Evolutionary conservation across 1,140 invertebrate genomes (phyloP).

Genomic region (Capitella teleta): DNA sequence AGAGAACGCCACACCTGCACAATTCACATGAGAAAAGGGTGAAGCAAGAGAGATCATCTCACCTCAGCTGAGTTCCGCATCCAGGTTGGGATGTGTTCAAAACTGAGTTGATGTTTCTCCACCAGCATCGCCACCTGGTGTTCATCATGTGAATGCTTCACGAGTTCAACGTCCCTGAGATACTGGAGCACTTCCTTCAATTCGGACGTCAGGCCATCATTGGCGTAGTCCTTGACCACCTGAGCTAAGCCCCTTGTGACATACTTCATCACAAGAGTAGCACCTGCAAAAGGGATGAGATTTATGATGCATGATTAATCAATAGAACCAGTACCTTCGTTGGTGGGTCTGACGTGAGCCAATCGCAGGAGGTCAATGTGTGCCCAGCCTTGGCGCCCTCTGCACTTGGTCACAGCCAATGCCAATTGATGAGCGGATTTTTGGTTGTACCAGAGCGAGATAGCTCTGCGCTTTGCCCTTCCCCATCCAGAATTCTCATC

Average conservation of each 20-base stretch:
- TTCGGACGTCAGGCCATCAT: conserved; percentile 26
- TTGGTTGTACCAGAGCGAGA: conserved; percentile 51
- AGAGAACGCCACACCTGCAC: conserved; percentile 53
- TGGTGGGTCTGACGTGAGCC: conserved; percentile 45
- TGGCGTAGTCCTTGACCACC: conserved; percentile 39
- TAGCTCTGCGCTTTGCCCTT: conserved; percentile 47
- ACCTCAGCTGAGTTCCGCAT: conserved; percentile 38
- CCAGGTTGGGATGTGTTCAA: conserved; percentile 56
- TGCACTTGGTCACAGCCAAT: conserved; percentile 49
- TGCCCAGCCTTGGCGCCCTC: conserved; percentile 51
- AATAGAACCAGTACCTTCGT: background rate
- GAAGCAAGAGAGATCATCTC: background rate
- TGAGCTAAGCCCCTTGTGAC: conserved; percentile 34
- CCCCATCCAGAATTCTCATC: conserved; percentile 47
- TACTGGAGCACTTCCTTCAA: conserved; percentile 46
- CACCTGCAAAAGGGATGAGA: no score
- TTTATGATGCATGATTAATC: background rate
- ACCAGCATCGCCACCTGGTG: conserved; percentile 45
- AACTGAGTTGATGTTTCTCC: conserved; percentile 43
- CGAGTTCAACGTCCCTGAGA: conserved; percentile 48
- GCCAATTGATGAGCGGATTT: conserved; percentile 49
- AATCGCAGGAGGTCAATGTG: conserved; percentile 57
- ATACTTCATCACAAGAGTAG: conserved; percentile 43
- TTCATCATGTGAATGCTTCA: conserved; percentile 49
- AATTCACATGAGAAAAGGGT: background rate